phyloP scores from a whole-genome alignment of 1,140 invertebrate genomes.

The Drosophila lini region DNA sequence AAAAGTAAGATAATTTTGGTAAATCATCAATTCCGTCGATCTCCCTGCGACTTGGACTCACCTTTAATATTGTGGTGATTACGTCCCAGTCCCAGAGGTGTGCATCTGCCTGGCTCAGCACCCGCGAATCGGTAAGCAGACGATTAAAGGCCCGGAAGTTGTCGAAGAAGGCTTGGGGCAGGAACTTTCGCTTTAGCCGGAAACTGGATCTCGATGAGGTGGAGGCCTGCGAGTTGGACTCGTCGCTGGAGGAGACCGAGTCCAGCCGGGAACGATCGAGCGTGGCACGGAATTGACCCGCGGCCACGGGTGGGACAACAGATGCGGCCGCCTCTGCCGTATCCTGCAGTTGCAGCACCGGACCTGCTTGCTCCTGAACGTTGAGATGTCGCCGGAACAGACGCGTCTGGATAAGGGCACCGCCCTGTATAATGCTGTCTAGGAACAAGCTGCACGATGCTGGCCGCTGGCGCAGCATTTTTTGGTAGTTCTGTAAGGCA shows the following conservation, averaged over 20 bases:
- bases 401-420: constrained; percentile 77
- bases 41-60: constrained; percentile 71
- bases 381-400: constrained; percentile 81
- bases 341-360: constrained; percentile 51
- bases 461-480: constrained; percentile 91
- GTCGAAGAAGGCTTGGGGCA: constrained; percentile 81
- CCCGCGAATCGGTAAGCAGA: constrained; percentile 90
- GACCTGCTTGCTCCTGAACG: constrained; percentile 53
- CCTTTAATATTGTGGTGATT: constrained; percentile 91
- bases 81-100: constrained; percentile 94
- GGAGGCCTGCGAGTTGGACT: constrained; percentile 71
- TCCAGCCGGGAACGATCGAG: constrained; percentile 69
- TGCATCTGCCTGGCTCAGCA: constrained; percentile 89
- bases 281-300: constrained; percentile 27
- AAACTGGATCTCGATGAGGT: constrained; percentile 74
- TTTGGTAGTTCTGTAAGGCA: constrained; percentile 91
- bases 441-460: constrained; percentile 92
- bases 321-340: constrained; percentile 30
- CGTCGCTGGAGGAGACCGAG: constrained; percentile 80
- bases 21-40: not conserved
- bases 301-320: constrained; percentile 8
- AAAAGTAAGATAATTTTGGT: not conserved
- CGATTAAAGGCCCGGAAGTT: constrained; percentile 86
- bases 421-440: constrained; percentile 90
- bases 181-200: constrained; percentile 73